Percentiles rank a stretch among this genome's conserved stretches.
phyloP scores from a whole-genome alignment of 2,113 vertebrate genomes.

The Rhipidura dahli region DNA sequence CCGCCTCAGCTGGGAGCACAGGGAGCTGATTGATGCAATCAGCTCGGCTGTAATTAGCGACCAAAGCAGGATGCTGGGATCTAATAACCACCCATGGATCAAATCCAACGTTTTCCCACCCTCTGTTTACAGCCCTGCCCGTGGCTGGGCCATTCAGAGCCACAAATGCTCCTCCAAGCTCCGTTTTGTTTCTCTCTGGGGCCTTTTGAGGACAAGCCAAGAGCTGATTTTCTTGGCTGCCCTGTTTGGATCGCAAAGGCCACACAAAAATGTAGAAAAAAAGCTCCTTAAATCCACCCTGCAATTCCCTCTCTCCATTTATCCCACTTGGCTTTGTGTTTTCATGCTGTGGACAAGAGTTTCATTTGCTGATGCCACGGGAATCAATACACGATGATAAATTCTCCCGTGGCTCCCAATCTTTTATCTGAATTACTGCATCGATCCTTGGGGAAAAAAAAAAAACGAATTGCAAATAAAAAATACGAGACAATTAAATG shows the following conservation, averaged over 20 bases:
- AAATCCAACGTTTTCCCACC: neutral
- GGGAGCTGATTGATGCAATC: neutral
- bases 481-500: slow-evolving; percentile 44
- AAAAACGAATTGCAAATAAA: slow-evolving; percentile 41
- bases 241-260: neutral
- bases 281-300: neutral
- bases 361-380: neutral
- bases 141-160: neutral
- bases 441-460: neutral
- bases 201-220: neutral
- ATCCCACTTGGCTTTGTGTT: neutral
- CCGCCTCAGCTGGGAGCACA: neutral
- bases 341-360: neutral
- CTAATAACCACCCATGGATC: neutral
- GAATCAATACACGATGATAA: neutral
- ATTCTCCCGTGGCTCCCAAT: neutral
- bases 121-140: neutral
- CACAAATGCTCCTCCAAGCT: neutral
- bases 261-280: neutral
- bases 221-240: neutral
- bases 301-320: neutral
- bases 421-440: slow-evolving; percentile 39
- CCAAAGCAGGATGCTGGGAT: neutral
- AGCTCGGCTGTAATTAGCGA: neutral
- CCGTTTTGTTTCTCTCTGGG: neutral